These are phyloP conservation scores for Crematogaster levior DNA, from an alignment of 2,888 invertebrate species.

Conservation along the genomic window DNA sequence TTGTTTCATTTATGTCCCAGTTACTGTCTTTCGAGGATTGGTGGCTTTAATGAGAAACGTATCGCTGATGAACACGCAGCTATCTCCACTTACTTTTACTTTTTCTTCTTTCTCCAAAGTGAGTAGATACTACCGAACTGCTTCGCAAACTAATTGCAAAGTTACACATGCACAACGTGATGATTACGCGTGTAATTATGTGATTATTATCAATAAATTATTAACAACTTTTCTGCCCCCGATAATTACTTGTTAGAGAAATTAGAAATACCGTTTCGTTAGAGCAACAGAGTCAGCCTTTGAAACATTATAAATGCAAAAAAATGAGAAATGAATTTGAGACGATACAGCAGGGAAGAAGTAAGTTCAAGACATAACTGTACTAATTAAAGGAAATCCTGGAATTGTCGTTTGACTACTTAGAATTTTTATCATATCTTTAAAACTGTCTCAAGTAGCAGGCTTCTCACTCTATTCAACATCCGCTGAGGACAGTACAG, in stretches of 20 bases:
- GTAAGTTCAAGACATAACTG: background rate
- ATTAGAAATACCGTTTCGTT: slow-evolving; percentile 4
- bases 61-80: slow-evolving; percentile 23
- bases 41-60: slow-evolving; percentile 32
- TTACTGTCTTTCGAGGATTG: slow-evolving; percentile 44
- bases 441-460: slow-evolving; percentile 1
- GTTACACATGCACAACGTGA: background rate
- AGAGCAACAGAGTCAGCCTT: background rate
- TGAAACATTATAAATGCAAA: background rate
- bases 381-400: background rate
- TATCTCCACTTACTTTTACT: slow-evolving; percentile 12
- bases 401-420: background rate
- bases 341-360: background rate
- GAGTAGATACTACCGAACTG: slow-evolving; percentile 2
- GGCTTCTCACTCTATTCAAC: background rate
- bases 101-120: slow-evolving; percentile 6
- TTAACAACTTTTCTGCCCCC: slow-evolving; percentile 9
- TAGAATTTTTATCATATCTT: background rate
- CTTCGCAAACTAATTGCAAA: slow-evolving; percentile 6
- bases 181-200: no score
- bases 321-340: background rate
- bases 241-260: background rate
- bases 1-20: slow-evolving; percentile 33
- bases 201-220: slow-evolving; percentile 2
- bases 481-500: background rate